phyloP scores from a whole-genome alignment of 2,888 invertebrate species.

The Limulus polyphemus region DNA sequence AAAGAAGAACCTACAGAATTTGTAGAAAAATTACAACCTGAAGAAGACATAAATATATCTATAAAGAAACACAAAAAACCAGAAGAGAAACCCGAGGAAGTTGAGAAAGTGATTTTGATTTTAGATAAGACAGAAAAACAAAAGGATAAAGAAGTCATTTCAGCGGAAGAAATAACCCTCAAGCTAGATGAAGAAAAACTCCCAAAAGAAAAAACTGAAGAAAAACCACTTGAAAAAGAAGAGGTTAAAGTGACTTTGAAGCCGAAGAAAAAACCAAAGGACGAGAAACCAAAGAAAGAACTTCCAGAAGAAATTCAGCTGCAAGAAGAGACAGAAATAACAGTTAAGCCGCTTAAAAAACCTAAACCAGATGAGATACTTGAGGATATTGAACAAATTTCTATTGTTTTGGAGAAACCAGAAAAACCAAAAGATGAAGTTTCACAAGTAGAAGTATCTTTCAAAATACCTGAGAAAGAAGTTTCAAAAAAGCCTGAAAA shows the following conservation, averaged over 20 bases:
- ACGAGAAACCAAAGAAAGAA: slow-evolving; percentile 17
- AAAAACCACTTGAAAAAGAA: slow-evolving; percentile 23
- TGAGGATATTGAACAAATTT: slow-evolving; percentile 27
- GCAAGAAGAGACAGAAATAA: slow-evolving; percentile 1
- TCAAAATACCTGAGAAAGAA: no score
- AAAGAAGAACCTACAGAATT: slow-evolving; percentile 10
- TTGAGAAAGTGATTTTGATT: not conserved
- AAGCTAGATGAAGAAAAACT: not conserved
- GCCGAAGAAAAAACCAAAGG: slow-evolving; percentile 33
- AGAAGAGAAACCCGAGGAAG: slow-evolving; percentile 21
- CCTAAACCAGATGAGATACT: not conserved
- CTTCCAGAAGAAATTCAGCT: slow-evolving; percentile 24
- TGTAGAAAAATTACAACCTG: slow-evolving; percentile 2
- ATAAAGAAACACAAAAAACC: slow-evolving; percentile 33
- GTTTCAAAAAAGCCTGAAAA: slow-evolving; percentile 6
- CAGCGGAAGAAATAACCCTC: no score
- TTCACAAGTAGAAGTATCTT: slow-evolving; percentile 1
- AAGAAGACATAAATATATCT: slow-evolving; percentile 33
- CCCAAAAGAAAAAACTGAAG: not conserved
- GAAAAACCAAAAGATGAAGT: not conserved
- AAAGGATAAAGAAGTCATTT: no score
- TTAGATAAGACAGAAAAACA: no score
- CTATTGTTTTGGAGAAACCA: slow-evolving; percentile 21
- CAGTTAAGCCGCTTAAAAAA: slow-evolving; percentile 4
- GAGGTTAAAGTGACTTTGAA: slow-evolving; percentile 30